Base-by-base conservation (phyloP, 2,113 vertebrate genomes). In the Sula dactylatra region DNA sequence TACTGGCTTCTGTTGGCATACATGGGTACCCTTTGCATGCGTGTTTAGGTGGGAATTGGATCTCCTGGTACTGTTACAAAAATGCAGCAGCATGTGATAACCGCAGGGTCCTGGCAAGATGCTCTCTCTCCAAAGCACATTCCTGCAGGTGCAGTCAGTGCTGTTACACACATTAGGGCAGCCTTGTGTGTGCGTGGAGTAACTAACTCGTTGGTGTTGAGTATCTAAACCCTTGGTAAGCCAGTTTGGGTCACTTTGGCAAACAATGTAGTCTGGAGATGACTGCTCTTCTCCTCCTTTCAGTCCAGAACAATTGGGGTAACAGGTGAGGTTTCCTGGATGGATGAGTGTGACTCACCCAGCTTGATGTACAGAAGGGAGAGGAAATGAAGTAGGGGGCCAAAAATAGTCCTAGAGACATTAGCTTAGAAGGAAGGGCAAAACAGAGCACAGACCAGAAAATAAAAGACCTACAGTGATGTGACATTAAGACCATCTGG, bases 401-500 rank as follows among this genome's bases (percentile, higher is more conserved):
- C 94, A 94, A 81, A 97, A 95, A 97, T 97, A 97, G 95, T 96
- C 90, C 55, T 78, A 72, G 85, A 95, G 90, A 90, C 94, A 85
- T 96, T 91, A 95, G 88, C 89, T 95, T 94, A 90, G 91, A 94
- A 96, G 77, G 91, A 96, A 96, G 95, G 87, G 83, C 87, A 96
- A 96, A 96, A 93, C 86, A 93, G 85, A 90, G 73, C 89, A 95
- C 88, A 95, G 94, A 79, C 86, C 81, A 97, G 97, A 91, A 97
- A 97, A 97, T 94, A 94, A 96, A 97, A 97, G 95, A 85, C 96
- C 97, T 88, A 97, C 96, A 95, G 96, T 95, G 97, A 95, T 94
- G 92, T 96, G 96, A 96, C 96, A 95, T 96, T 97, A 95, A 94
- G 94, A 97, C 97, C 97, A 98, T 98, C 97, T 98, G 97, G 97